phyloP scores from a whole-genome alignment of 2,113 vertebrate genomes.

The Pangasianodon gigas region DNA sequence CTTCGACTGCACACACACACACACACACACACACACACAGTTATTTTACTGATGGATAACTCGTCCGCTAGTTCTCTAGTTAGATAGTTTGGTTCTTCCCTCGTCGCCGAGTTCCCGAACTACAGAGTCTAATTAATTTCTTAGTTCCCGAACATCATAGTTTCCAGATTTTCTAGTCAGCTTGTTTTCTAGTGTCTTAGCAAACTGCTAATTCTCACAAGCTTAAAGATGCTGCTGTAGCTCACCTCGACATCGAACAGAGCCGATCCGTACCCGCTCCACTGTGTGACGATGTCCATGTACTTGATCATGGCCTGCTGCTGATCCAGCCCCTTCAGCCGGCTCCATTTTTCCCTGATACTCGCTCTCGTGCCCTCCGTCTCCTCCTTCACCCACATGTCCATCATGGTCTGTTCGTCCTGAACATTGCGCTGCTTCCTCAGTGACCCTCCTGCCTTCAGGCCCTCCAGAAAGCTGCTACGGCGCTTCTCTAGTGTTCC shows the following conservation, averaged over 20 bases:
- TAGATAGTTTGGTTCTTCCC: too few relatives aligned
- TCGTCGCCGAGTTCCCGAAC: too few relatives aligned
- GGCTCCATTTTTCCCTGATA: slow-evolving; percentile 87
- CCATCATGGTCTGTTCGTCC: slow-evolving; percentile 87
- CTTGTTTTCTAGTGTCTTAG: background rate
- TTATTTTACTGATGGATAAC: background rate
- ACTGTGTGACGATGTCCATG: slow-evolving; percentile 88
- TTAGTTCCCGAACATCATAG: background rate
- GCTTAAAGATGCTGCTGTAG: background rate
- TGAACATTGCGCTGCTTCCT: slow-evolving; percentile 87
- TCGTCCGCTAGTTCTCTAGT: background rate
- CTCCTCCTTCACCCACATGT: slow-evolving; percentile 95
- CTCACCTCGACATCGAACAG: slow-evolving; percentile 91
- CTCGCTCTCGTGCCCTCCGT: slow-evolving; percentile 84
- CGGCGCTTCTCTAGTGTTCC: slow-evolving; percentile 67
- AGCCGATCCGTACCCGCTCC: slow-evolving; percentile 90
- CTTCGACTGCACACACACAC: slow-evolving; percentile 87
- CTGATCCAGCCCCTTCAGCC: slow-evolving; percentile 84
- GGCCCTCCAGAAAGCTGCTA: slow-evolving; percentile 91
- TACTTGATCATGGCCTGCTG: slow-evolving; percentile 92
- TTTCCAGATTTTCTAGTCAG: background rate
- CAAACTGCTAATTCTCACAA: background rate
- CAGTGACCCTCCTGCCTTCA: slow-evolving; percentile 85
- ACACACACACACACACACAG: slow-evolving; percentile 75
- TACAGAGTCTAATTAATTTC: background rate